Percentiles rank a stretch among this genome's conserved stretches.
These are phyloP conservation scores for Pseudorectes ferrugineus DNA, from an alignment of 2,113 vertebrate genomes.

Conservation along the genomic window DNA sequence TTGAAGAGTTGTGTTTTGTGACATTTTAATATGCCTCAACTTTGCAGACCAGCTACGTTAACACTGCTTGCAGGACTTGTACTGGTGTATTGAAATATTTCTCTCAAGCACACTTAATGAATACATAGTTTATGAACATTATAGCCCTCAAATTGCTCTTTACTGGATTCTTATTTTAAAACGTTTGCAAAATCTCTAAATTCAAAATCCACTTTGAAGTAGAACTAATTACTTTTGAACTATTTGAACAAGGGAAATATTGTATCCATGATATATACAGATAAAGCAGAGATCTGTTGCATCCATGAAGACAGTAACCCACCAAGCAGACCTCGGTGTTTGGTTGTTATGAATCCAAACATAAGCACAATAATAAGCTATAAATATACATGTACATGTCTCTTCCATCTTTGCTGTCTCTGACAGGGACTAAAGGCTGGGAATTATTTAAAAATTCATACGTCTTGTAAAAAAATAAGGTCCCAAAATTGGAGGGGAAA, in stretches of 20 bases:
- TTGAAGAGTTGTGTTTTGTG: background rate
- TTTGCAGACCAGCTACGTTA: background rate
- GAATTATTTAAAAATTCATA: background rate
- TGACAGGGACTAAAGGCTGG: background rate
- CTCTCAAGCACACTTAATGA: background rate
- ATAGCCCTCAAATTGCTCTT: background rate
- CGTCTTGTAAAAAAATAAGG: background rate
- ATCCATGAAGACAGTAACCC: background rate
- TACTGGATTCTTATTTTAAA: background rate
- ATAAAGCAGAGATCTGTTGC: background rate
- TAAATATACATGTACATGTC: background rate
- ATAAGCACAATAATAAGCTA: background rate
- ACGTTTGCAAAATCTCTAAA: background rate
- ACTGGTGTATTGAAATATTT: background rate
- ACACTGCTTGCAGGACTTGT: background rate
- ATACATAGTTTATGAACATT: background rate
- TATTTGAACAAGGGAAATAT: background rate
- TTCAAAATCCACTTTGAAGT: background rate
- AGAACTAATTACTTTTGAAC: background rate
- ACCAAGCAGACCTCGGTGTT: background rate
- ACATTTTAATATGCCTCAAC: conserved; percentile 9
- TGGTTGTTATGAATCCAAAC: background rate
- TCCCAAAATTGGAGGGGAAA: background rate
- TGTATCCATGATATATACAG: background rate
- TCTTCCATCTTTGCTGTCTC: background rate